Conservation (phyloP, 2,113 vertebrate genomes). For the Gymnogyps californianus region DNA sequence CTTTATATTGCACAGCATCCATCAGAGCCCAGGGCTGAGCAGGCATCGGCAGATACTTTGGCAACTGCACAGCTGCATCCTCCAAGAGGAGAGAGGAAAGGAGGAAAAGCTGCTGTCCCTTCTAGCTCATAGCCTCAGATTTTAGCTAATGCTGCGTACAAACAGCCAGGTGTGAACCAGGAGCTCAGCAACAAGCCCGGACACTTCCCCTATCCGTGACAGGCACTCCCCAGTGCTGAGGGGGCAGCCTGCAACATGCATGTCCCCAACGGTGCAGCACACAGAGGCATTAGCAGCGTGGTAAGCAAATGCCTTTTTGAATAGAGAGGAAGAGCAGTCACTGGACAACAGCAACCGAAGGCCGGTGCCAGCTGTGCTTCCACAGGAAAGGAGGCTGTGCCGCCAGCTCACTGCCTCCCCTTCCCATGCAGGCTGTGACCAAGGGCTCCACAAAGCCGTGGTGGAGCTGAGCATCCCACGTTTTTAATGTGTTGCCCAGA, state of each 20-base stretch:
- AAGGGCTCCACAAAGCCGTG: background rate
- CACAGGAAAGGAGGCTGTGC: background rate
- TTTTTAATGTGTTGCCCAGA: background rate
- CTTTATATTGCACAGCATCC: background rate
- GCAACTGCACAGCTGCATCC: background rate
- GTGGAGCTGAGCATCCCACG: background rate
- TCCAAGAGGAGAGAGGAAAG: background rate
- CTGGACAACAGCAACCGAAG: background rate
- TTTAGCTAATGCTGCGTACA: background rate
- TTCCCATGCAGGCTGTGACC: background rate
- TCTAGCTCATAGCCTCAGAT: background rate
- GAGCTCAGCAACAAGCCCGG: background rate
- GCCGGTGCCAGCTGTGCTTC: background rate
- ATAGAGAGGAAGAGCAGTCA: background rate
- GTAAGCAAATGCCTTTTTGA: background rate
- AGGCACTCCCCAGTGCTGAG: background rate
- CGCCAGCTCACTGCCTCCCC: background rate
- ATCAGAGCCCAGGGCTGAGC: background rate
- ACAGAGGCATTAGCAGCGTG: rapidly evolving
- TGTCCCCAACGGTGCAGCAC: background rate
- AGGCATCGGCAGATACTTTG: background rate
- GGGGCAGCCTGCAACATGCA: background rate
- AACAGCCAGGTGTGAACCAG: background rate
- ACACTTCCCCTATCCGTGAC: rapidly evolving
- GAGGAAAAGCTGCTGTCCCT: background rate